A percentile compares a stretch with the other conserved stretches of the same genome.
phyloP scores from a whole-genome alignment of 2,888 invertebrate genomes.

The Lasioglossum vierecki region DNA sequence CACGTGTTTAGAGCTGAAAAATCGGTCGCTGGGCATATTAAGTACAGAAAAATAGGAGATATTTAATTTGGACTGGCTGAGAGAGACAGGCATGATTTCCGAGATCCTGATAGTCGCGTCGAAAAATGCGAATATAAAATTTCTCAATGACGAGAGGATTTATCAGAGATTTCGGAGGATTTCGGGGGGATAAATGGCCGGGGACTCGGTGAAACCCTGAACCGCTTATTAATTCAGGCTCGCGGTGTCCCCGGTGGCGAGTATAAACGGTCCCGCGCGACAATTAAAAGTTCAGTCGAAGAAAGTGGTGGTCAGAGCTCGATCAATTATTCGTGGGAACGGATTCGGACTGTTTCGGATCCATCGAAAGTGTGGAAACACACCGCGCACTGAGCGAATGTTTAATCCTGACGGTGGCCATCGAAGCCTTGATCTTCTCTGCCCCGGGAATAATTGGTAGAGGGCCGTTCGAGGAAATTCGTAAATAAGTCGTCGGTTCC shows the following conservation, averaged over 20 bases:
- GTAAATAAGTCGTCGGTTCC: conserved; percentile 22
- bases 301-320: conserved; percentile 24
- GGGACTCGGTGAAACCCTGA: not conserved
- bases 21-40: not conserved
- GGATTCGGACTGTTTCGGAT: conserved; percentile 1
- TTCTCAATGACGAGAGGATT: not conserved
- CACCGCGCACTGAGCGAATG: not conserved
- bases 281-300: conserved; percentile 34
- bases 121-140: not conserved
- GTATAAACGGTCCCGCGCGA: not conserved
- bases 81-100: not conserved
- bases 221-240: conserved; percentile 26
- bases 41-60: not conserved
- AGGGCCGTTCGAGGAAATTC: conserved; percentile 1
- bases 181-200: conserved; percentile 1
- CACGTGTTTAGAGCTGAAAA: not conserved
- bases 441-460: conserved; percentile 38
- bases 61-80: not conserved
- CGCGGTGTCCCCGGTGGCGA: not conserved
- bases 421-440: conserved; percentile 15
- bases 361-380: conserved; percentile 39
- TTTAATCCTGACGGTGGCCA: not conserved
- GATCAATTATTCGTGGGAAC: conserved; percentile 39
- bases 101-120: not conserved
- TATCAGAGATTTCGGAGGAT: conserved; percentile 1